Base-by-base conservation (phyloP, 1,140 invertebrate genomes). In the Zaprionus ornatus region DNA sequence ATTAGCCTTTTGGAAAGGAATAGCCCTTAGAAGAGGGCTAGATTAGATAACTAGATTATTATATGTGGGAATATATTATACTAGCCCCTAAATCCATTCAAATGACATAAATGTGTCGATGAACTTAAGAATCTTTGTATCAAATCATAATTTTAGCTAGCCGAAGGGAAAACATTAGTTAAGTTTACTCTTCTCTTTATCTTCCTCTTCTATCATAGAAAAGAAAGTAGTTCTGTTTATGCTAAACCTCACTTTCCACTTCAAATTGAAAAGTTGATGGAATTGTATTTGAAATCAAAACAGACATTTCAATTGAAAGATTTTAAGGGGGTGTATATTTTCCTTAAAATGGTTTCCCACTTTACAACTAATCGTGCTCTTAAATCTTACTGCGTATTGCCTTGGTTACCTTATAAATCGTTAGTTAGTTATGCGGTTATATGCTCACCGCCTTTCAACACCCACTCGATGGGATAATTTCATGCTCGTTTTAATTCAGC, bases 401-500 rank as follows among this genome's bases (percentile, higher is more conserved):
- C 19, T 50, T 50, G 21, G 21, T 19, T 13, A 21, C 45, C 4
- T 13, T 50, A 13, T 21, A 50, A 50, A 12, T 50, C 45, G 19
- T 23, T 23, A 50, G 45, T 50, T 50, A 19, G 45, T 23, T 23
- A 10, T 50, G 45, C 45, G 45, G 45, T 50, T 50, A 12, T 23
- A 50, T 50, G 13, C 27, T 4, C 29, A 32, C 3, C 19, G 32
- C 35, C 50, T 15, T 42, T 42, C 60, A 40, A 12, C n/a, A 40
- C 17, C 12, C 29, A 25, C 37, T 12, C 57, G 29, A 40, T 55
- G 19, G 32, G 59, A 65, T 76, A 70, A 87, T 88, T 88, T 88
- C 74, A 88, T 81, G 84, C 84, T 88, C 74, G 45, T 79, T 88
- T 88, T 84, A 81, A 90, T 88, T 65, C 85, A 52, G 67, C 54